Percentiles rank a stretch among this genome's conserved stretches.
phyloP scores from a whole-genome alignment of 2,113 vertebrate species.

The Toxostoma redivivum region DNA sequence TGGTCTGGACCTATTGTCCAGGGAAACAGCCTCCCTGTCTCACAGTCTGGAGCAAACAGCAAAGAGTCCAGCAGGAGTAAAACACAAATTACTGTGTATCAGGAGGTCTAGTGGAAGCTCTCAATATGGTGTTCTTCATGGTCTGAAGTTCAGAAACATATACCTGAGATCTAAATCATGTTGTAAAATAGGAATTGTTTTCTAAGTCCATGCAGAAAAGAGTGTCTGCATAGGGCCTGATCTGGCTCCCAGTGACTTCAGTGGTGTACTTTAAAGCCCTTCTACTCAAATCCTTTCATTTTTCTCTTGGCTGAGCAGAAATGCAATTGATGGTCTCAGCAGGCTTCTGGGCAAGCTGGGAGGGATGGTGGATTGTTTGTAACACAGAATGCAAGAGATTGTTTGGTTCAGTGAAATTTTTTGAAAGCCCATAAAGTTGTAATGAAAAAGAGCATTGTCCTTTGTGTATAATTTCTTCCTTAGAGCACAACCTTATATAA shows the following conservation, averaged over 20 bases:
- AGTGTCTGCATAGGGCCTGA: not conserved
- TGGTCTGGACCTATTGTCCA: not conserved
- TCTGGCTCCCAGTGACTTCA: not conserved
- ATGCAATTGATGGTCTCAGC: constrained; percentile 30
- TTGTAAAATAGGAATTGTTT: not conserved
- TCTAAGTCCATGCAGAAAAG: not conserved
- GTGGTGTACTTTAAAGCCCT: not conserved
- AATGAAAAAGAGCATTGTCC: constrained; percentile 27
- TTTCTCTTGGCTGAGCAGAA: constrained; percentile 51
- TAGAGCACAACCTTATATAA: not conserved
- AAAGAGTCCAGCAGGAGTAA: not conserved
- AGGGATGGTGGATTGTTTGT: not conserved
- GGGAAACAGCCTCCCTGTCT: not conserved
- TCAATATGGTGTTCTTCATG: not conserved
- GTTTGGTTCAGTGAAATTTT: not conserved
- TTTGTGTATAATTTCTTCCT: constrained; percentile 12
- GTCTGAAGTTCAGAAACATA: not conserved
- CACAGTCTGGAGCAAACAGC: not conserved
- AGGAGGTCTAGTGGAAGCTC: not conserved
- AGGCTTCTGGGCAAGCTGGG: constrained; percentile 1
- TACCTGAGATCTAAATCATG: not conserved
- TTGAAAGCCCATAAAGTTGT: constrained; percentile 11
- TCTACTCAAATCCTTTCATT: constrained; percentile 24
- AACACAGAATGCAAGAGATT: not conserved
- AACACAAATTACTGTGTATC: not conserved